Conservation (phyloP, 53 echinoderm and acorn worm genomes). For the Paracentrotus lividus region DNA sequence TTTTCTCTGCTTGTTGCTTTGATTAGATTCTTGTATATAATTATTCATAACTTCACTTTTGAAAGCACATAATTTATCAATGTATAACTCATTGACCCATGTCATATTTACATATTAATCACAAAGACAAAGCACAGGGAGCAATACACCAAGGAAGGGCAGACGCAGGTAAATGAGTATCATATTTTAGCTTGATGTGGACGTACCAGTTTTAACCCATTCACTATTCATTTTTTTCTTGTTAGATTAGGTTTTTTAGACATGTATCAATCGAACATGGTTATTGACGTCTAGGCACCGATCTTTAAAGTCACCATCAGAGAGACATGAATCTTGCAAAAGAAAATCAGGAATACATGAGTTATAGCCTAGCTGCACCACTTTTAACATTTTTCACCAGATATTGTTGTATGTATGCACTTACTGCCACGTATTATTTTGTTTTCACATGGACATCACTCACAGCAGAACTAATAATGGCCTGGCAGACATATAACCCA, state of each 20-base stretch:
- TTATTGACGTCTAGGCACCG: no score
- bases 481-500: neutral
- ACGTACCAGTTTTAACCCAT: neutral
- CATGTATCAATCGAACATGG: no score
- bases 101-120: neutral
- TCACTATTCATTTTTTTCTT: no score
- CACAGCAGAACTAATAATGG: neutral
- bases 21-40: no score
- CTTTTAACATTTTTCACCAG: neutral
- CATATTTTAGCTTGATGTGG: neutral
- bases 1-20: no score
- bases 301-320: no score
- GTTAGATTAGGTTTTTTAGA: no score
- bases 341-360: neutral
- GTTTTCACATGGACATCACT: neutral
- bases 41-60: no score
- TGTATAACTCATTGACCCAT: neutral
- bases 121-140: slow-evolving; percentile 14
- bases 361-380: neutral
- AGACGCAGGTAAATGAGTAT: neutral
- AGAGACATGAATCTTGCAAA: neutral
- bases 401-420: neutral
- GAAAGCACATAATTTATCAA: no score
- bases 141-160: neutral
- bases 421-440: neutral